Evolutionary conservation across 2,113 vertebrate species (phyloP), one percentile per base, ranked within the genome.

Genomic region (Macheiramphus alcinus): DNA sequence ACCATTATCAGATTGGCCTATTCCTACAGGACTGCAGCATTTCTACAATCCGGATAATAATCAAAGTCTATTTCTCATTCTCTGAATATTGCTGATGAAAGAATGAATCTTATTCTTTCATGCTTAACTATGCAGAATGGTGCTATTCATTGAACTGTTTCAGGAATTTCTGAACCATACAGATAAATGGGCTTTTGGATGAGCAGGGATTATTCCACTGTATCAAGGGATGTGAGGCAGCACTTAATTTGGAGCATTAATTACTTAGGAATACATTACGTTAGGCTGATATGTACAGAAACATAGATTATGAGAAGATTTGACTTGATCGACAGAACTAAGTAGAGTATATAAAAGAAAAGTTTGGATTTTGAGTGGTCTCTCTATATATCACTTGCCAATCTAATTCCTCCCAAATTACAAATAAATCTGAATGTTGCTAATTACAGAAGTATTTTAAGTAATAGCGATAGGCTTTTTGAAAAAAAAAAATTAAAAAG

Each of bases 11-110:
- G 95, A 83, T 36, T 63, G 66, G 66, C 38, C 50, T 71, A 25
- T 71, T 95, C 93, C 91, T 82, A 25, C 34, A 93, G 80, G 62
- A 88, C 42, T 85, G 72, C 56, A 80, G 88, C 45, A 38, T 53
- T 94, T 82, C 72, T 43, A 66, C 79, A 86, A 34, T 88, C 83
- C 78, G 61, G 74, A 66, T 47, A 88, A 91, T 59, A 93, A 95
- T 90, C 94, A 91, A 38, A 40, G 61, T 47, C 56, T 97, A 80
- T 84, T 92, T 83, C 75, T 95, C 59, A 63, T 67, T 74, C 75
- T 90, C 72, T 81, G 91, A 95, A 86, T 87, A 59, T 71, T 81
- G 45, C 80, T 95, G 95, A 94, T 94, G 90, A 85, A 92, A 84
- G 76, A 93, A 67, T 0, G 18, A 67, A 75, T 74, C 56, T 40